Evolutionary conservation across 1,140 invertebrate genomes (phyloP).

Genomic region (Drosophila tropicalis): DNA sequence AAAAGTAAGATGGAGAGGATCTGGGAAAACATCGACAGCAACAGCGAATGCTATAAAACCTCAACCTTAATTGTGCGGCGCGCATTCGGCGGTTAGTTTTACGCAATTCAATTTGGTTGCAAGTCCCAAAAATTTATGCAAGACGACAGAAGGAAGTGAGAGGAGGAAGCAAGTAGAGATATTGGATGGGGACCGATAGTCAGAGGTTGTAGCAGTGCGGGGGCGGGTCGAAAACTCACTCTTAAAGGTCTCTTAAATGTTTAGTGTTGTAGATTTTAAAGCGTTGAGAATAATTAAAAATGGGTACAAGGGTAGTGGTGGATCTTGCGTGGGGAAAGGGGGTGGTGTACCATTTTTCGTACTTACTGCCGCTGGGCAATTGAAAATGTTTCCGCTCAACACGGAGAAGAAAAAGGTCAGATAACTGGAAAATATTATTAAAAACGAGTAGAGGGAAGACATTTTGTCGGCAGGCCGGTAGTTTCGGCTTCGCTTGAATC

Average conservation of each 20-base stretch:
- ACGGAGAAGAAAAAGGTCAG: conserved; percentile 73
- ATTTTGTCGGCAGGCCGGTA: conserved; percentile 19
- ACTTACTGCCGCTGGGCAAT: conserved; percentile 38
- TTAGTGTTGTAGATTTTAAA: conserved; percentile 41
- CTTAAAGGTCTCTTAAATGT: conserved; percentile 52
- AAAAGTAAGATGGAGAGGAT: not conserved
- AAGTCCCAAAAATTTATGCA: conserved; percentile 68
- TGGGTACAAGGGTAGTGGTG: conserved; percentile 3
- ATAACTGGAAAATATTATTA: conserved; percentile 82
- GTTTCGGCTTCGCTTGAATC: conserved; percentile 34
- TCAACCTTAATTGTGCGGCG: conserved; percentile 80
- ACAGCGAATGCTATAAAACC: conserved; percentile 61
- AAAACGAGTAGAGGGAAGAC: conserved; percentile 70
- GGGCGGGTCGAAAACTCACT: not conserved
- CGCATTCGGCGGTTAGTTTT: conserved; percentile 78
- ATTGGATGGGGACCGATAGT: not conserved
- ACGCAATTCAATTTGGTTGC: conserved; percentile 77
- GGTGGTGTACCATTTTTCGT: not conserved
- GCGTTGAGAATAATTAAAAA: conserved; percentile 55
- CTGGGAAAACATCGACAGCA: conserved; percentile 31
- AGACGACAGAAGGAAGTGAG: conserved; percentile 46
- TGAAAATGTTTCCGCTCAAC: conserved; percentile 35
- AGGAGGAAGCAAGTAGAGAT: too few relatives aligned
- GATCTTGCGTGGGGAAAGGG: not conserved
- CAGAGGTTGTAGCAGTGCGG: not conserved